Evolutionary conservation across 2,113 vertebrate species (phyloP), one percentile per base, ranked within the genome.

Genomic region (Synchiropus splendidus): DNA sequence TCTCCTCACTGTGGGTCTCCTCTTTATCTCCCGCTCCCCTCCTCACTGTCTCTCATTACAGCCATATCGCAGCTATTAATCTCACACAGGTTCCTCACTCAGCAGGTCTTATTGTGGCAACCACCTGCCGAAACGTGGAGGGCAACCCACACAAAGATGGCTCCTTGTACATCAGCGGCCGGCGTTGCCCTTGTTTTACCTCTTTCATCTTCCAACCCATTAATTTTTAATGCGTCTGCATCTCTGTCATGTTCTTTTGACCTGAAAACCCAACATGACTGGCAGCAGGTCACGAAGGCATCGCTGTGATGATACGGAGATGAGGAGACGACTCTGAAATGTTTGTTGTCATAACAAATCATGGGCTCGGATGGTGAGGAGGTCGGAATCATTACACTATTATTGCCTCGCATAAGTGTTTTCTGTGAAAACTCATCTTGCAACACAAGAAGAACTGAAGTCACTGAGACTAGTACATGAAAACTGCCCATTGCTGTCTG

Each of bases 81-180:
- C 78, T 79, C 42, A 40, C 72, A 75, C 71, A 76, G 83, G 80
- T 68, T 70, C 61, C 69, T 83, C 78, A 79, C 64, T 83, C 75
- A 79, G 67, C 77, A 67, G 48, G 61, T 73, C 69, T 78, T 71
- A 72, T 74, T 79, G 77, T 75, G 51, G 48, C 57, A 77, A 69
- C 72, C 80, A 81, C 66, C 78, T 80, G 78, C 54, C 54, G 64
- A 53, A 51, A 62, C 51, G 50, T 39, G 49, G 12, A 34, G 39
- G 46, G 49, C 41, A 45, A 48, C 45, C 51, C 55, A 73, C 31
- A 58, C 37, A 11, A 51, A 53, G 39, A 53, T 51, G 12, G 34
- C 59, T 54, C 12, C 60, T 31, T 41, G 31, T 16, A 18, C 39
- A 42, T 45, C 18, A 34, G 31, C 18, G n/a, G 2, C 35, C 33